Percentiles rank a stretch among this genome's conserved stretches.
These are phyloP conservation scores for Furcula furcula DNA, from an alignment of 2,888 invertebrate species.

Conservation along the genomic window DNA sequence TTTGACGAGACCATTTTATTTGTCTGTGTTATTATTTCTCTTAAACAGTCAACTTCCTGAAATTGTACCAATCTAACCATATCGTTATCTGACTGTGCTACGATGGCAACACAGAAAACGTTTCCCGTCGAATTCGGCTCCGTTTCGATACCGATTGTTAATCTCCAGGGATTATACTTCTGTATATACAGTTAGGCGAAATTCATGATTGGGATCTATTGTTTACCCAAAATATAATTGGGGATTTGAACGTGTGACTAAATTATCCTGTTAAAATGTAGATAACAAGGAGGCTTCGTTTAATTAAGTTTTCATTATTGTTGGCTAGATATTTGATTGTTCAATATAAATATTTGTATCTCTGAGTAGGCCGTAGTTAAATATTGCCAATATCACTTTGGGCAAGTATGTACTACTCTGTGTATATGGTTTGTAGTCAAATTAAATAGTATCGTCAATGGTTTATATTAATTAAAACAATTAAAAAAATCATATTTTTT, in stretches of 20 bases:
- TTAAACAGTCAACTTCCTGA: too few relatives aligned
- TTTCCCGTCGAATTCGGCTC: slow-evolving; percentile 9
- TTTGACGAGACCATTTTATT: too few relatives aligned
- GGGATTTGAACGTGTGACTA: slow-evolving; percentile 35
- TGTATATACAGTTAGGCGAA: slow-evolving; percentile 20
- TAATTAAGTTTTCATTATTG: slow-evolving; percentile 24
- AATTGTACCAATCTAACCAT: slow-evolving; percentile 14
- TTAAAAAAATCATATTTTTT: too few relatives aligned
- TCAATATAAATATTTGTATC: slow-evolving; percentile 12
- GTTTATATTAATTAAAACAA: too few relatives aligned
- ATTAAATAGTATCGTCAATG: too few relatives aligned
- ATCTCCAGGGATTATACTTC: slow-evolving; percentile 23
- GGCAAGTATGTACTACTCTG: too few relatives aligned
- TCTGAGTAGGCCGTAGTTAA: slow-evolving; percentile 4
- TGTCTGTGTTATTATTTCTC: too few relatives aligned
- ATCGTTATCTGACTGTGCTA: slow-evolving; percentile 8
- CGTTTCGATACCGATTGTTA: slow-evolving; percentile 26
- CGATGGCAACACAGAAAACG: too few relatives aligned
- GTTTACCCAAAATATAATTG: slow-evolving; percentile 40
- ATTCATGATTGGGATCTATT: slow-evolving; percentile 36
- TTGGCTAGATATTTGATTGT: slow-evolving; percentile 12
- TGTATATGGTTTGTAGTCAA: too few relatives aligned
- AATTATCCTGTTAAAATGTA: slow-evolving; percentile 28
- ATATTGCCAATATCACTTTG: too few relatives aligned
- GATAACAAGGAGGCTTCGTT: slow-evolving; percentile 23